A percentile compares a stretch with the other conserved stretches of the same genome.
Conservation (phyloP, 1,140 invertebrate genomes). For the Sycophila sp. region DNA sequence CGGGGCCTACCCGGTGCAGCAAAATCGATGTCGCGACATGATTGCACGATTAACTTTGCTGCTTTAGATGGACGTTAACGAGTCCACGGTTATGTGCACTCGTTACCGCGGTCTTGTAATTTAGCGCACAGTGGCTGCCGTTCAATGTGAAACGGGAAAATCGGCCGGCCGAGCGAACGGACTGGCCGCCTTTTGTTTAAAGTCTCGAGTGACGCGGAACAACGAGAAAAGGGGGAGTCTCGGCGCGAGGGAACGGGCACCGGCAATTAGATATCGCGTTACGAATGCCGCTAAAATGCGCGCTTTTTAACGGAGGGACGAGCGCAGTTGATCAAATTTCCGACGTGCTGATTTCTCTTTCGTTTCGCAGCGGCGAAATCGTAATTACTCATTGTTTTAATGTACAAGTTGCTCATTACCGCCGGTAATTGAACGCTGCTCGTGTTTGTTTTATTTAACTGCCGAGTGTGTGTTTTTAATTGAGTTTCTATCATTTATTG, state of each 20-base stretch:
- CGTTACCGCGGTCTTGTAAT: constrained; percentile 19
- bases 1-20: neutral
- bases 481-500: too few relatives aligned
- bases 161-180: neutral
- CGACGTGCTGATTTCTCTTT: constrained; percentile 1
- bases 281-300: neutral
- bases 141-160: constrained; percentile 21
- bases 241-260: neutral
- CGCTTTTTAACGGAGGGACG: neutral
- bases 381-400: neutral
- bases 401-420: neutral
- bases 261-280: constrained; percentile 24
- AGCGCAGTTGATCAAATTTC: constrained; percentile 9
- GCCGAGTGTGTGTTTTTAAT: too few relatives aligned
- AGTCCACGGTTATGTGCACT: constrained; percentile 19
- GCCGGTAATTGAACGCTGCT: neutral
- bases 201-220: constrained; percentile 21
- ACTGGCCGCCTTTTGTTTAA: constrained; percentile 23
- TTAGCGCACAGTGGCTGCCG: neutral
- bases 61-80: neutral
- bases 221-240: neutral
- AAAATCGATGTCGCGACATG: constrained; percentile 13
- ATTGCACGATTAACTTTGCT: constrained; percentile 5
- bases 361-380: neutral
- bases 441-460: too few relatives aligned